Evolutionary conservation across 2,888 invertebrate species (phyloP).

Genomic region (Yponomeuta sedellus): DNA sequence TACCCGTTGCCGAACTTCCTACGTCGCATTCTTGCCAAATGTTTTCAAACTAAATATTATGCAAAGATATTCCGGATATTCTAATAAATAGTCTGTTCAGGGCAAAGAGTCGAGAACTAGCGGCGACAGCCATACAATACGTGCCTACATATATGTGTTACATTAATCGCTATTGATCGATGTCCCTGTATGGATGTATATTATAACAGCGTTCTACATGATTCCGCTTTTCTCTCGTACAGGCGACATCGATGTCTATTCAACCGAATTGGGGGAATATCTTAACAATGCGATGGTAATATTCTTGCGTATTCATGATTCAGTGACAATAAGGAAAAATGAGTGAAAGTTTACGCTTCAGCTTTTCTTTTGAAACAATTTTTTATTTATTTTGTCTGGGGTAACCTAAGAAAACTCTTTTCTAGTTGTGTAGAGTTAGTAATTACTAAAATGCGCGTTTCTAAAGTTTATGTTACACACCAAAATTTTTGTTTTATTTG

Average conservation of each 20-base stretch:
- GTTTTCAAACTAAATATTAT: neutral
- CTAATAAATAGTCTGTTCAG: neutral
- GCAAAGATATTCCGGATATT: conserved; percentile 1
- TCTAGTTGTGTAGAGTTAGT: no score
- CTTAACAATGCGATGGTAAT: neutral
- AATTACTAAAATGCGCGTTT: neutral
- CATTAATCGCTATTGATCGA: neutral
- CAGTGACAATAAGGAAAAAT: neutral
- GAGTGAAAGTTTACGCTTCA: no score
- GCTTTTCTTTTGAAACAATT: no score
- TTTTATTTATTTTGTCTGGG: no score
- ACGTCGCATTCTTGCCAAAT: neutral
- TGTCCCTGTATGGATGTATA: neutral
- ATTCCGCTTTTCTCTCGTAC: neutral
- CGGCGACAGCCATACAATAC: neutral
- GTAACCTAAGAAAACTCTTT: no score
- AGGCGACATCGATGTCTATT: neutral
- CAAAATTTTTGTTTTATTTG: no score
- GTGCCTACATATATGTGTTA: neutral
- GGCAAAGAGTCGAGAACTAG: neutral
- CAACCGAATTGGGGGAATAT: neutral
- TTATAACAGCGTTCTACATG: neutral
- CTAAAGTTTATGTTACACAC: no score
- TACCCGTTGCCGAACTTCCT: neutral
- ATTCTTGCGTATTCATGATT: neutral